Conservation (phyloP, 2,888 invertebrate genomes). For the Hoplodrina blanda region DNA sequence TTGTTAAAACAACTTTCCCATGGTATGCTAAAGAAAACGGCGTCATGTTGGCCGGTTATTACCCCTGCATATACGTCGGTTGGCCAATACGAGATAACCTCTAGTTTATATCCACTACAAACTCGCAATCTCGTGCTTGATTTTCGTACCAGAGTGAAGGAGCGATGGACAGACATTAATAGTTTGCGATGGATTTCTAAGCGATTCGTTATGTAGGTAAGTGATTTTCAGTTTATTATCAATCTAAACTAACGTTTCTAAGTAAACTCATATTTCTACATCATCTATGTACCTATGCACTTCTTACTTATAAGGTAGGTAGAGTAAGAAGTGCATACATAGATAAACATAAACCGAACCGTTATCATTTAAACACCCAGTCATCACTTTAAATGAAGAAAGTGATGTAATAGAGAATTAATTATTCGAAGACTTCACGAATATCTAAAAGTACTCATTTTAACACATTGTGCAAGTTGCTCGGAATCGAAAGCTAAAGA, state of each 20-base stretch:
- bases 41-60: conserved; percentile 49
- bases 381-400: conserved; percentile 37
- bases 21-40: conserved; percentile 55
- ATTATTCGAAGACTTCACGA: neutral
- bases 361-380: conserved; percentile 1
- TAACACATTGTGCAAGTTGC: conserved; percentile 3
- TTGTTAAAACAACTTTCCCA: conserved; percentile 60
- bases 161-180: conserved; percentile 26
- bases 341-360: too few relatives aligned
- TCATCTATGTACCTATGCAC: conserved; percentile 23
- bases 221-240: conserved; percentile 28
- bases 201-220: conserved; percentile 20
- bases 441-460: conserved; percentile 2
- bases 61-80: conserved; percentile 48
- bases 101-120: conserved; percentile 38
- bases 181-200: conserved; percentile 8
- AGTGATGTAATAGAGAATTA: conserved; percentile 15
- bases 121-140: conserved; percentile 5
- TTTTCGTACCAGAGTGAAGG: conserved; percentile 18
- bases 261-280: conserved; percentile 30
- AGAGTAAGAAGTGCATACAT: too few relatives aligned
- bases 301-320: neutral
- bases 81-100: conserved; percentile 51
- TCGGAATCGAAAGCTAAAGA: neutral
- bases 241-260: conserved; percentile 33